Evolutionary conservation across 2,113 vertebrate genomes (phyloP).

Genomic region (Agelaius phoeniceus): DNA sequence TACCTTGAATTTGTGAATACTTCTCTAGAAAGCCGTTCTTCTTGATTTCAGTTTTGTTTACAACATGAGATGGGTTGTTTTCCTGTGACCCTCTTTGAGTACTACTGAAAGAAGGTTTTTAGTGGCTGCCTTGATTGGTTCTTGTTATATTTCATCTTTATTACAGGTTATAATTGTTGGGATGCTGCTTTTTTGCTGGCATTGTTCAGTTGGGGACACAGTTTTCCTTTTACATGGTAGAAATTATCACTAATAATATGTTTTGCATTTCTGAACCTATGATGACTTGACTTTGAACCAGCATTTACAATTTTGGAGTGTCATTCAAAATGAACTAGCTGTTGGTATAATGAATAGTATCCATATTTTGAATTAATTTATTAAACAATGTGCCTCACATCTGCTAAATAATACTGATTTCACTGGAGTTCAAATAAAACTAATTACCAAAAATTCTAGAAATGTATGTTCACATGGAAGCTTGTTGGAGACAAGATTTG

Average conservation of each 20-base stretch:
- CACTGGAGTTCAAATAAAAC: not conserved
- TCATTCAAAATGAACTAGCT: not conserved
- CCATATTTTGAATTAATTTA: not conserved
- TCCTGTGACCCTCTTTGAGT: not conserved
- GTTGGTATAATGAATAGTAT: not conserved
- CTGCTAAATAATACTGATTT: not conserved
- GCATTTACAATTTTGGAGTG: not conserved
- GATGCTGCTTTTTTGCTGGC: not conserved
- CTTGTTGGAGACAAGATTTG: not conserved
- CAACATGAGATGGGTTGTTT: not conserved
- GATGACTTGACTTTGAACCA: not conserved
- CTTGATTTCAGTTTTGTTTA: not conserved
- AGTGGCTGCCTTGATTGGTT: not conserved
- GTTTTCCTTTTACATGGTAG: not conserved
- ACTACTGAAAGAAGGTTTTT: not conserved
- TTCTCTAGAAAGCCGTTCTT: not conserved
- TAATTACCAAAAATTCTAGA: not conserved
- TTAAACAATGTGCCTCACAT: not conserved
- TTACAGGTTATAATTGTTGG: not conserved
- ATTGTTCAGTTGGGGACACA: not conserved
- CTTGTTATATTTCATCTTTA: not conserved
- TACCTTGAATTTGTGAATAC: not conserved
- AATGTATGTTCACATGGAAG: not conserved
- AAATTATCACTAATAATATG: not conserved
- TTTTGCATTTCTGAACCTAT: not conserved